phyloP scores from a whole-genome alignment of 2,797 vertebrate species.

The Champsocephalus gunnari region DNA sequence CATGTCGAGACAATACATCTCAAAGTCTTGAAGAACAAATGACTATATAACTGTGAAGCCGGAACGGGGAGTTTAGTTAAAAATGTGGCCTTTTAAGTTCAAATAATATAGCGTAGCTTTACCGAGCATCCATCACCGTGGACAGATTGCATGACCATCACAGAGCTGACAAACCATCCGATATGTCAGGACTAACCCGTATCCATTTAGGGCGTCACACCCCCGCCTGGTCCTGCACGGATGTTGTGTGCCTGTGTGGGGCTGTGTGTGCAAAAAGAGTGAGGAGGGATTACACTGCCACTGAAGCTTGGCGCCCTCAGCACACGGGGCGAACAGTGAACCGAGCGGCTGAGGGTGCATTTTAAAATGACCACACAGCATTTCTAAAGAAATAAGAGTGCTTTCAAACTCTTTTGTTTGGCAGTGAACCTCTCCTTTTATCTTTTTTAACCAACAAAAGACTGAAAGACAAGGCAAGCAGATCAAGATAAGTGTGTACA shows the following conservation, averaged over 20 bases:
- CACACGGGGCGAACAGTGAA: conserved; percentile 45
- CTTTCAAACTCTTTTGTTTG: conserved; percentile 64
- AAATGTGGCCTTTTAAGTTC: neutral
- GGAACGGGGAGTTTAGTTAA: neutral
- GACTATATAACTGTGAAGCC: neutral
- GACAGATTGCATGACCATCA: conserved; percentile 3
- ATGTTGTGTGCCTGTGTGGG: conserved; percentile 26
- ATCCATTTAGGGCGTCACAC: conserved; percentile 6
- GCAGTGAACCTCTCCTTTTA: conserved; percentile 46
- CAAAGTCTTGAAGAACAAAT: conserved; percentile 14
- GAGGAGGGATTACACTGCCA: conserved; percentile 60
- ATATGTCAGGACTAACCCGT: conserved; percentile 5
- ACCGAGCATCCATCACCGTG: neutral
- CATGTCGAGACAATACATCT: conserved; percentile 21
- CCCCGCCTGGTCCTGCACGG: conserved; percentile 15
- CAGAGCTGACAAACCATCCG: conserved; percentile 3
- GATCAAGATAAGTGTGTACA: conserved; percentile 26
- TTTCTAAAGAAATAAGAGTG: conserved; percentile 66
- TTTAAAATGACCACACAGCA: conserved; percentile 81
- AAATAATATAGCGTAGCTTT: neutral
- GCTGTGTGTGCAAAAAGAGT: conserved; percentile 41
- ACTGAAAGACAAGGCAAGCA: conserved; percentile 32
- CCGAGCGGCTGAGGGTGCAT: conserved; percentile 74
- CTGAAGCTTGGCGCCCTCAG: conserved; percentile 49
- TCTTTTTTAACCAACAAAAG: conserved; percentile 54